Evolutionary conservation across 1,140 invertebrate genomes (phyloP), one percentile per base, ranked within the genome.

Genomic region (Aporrectodea caliginosa): DNA sequence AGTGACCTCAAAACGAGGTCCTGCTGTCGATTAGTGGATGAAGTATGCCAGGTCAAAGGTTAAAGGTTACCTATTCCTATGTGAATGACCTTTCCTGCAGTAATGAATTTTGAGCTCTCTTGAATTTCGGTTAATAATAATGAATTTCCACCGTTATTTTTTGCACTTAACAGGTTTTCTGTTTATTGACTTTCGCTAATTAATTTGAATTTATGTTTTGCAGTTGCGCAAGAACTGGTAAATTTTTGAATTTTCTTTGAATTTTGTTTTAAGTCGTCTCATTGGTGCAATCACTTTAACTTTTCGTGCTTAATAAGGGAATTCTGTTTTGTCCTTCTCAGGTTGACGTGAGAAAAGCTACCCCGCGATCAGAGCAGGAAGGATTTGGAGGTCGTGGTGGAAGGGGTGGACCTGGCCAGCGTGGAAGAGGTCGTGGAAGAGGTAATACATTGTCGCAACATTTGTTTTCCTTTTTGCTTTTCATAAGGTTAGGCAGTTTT

Each of bases 271-370:
- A n/a, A n/a, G n/a, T n/a, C n/a, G n/a, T n/a, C n/a, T n/a, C n/a
- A n/a, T n/a, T n/a, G n/a, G n/a, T n/a, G n/a, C n/a, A n/a, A n/a
- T n/a, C n/a, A n/a, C n/a, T n/a, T n/a, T n/a, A n/a, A n/a, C n/a
- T n/a, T n/a, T n/a, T n/a, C n/a, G n/a, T n/a, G 43, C 22, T 58
- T 58, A 58, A 12, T 58, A 6, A 58, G 43, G 22, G 43, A 22
- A 12, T 35, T 1, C 1, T 27, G n/a, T n/a, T 76, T 29, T 75
- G 34, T 76, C 43, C 33, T 30, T 27, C 12, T n/a, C 75, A 76
- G 75, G 75, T 76, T 43, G 75, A 76, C 43, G 75, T 76, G 33
- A 35, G 75, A 35, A 35, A 35, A 30, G 75, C 75, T 6, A 76
- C 75, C 2, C 75, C 75, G 16, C 22, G 75, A 31, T 31, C 33